Evolutionary conservation across 2,797 vertebrate genomes (phyloP).

Genomic region (Chloroceryle inda): DNA sequence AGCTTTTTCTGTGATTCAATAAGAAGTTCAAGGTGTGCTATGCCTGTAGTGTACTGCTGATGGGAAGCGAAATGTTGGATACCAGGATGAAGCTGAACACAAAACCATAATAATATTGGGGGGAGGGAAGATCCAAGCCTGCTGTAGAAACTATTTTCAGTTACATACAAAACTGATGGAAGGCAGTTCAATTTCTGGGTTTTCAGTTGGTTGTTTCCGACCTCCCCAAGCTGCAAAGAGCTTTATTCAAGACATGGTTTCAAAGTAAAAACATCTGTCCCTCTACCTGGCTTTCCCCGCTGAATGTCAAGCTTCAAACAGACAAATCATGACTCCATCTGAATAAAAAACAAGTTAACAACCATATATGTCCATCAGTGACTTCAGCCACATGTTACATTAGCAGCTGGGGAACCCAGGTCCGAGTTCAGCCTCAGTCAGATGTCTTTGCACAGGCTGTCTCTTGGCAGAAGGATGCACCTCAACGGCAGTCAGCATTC

Average conservation of each 20-base stretch:
- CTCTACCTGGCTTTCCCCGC: not conserved
- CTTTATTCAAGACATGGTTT: not conserved
- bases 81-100: not conserved
- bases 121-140: not conserved
- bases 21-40: not conserved
- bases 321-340: not conserved
- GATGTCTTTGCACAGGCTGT: not conserved
- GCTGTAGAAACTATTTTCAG: not conserved
- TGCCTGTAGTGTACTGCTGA: slow-evolving; percentile 1
- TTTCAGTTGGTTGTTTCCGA: no score
- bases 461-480: not conserved
- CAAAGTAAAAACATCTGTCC: not conserved
- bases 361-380: not conserved
- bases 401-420: not conserved
- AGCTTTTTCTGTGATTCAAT: not conserved
- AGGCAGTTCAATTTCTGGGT: rapidly evolving
- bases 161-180: not conserved
- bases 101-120: not conserved
- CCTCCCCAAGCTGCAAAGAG: not conserved
- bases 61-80: slow-evolving; percentile 25
- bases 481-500: not conserved
- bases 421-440: not conserved
- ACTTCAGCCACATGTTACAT: not conserved
- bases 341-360: not conserved
- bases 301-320: not conserved